Evolutionary conservation across 2,113 vertebrate species (phyloP), one percentile per base, ranked within the genome.

Genomic region (Tragelaphus buxtoni): DNA sequence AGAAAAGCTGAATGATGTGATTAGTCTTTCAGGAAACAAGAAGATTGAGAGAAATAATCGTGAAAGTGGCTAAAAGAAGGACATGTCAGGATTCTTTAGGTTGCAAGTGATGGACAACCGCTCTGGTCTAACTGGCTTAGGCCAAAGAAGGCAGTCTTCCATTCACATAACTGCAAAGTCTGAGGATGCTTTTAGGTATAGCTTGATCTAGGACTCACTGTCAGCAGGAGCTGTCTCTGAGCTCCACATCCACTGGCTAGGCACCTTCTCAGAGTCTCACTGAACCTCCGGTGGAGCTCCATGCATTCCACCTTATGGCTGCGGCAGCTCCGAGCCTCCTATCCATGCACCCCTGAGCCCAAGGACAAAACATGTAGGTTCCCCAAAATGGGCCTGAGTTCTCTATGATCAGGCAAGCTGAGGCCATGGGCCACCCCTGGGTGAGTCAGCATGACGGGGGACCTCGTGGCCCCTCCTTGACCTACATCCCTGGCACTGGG

Each of bases 11-110:
- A 51, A 14, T 26, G 9, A 20, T 24, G 11, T 53, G 58, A 45
- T 30, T 49, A 13, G 32, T 30, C 56, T 91, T 84, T 65, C 76
- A 79, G 56, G 82, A 88, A 69, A 28, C 39, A 79, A 72, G 76
- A 11, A 42, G 5, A 88, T 1, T 28, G 45, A 20, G 7, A 60
- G 55, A 22, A 51, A 82, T 60, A 30, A 9, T 88, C 9, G 47
- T 14, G 39, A 45, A 18, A 10, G 9, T 39, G 13, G 30, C 39
- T 76, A 17, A 85, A 42, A 53, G 55, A 55, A 72, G 45, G 45
- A 65, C 76, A 69, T 17, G 32, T 60, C 42, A 26, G 51, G 13
- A 84, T 79, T 26, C 58, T 55, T 51, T 32, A 42, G 65, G 39
- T 39, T 51, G 7, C 12, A 58, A 69, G 18, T 61, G 56, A 35